These are phyloP conservation scores for Holotrichia oblita DNA, from an alignment of 1,140 invertebrate species.

Conservation along the genomic window DNA sequence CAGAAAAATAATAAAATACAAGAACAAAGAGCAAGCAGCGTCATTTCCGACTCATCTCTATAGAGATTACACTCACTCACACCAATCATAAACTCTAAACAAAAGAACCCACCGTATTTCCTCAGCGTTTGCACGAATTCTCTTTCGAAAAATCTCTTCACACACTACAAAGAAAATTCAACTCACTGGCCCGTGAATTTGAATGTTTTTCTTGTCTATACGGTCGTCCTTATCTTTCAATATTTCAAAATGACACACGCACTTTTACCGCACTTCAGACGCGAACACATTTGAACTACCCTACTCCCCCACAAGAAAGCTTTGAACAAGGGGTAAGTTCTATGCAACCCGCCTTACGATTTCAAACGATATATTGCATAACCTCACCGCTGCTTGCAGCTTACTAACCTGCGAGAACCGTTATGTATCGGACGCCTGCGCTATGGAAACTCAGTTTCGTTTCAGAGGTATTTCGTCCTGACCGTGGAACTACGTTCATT, in stretches of 20 bases:
- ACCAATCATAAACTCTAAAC: not conserved
- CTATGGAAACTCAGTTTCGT: not conserved
- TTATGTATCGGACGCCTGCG: not conserved
- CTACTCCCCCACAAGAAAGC: not conserved
- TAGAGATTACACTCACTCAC: too few relatives aligned
- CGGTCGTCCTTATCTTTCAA: not conserved
- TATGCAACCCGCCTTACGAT: conserved; percentile 1
- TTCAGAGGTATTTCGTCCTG: conserved; percentile 5
- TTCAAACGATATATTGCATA: not conserved
- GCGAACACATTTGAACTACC: not conserved
- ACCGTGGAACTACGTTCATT: not conserved
- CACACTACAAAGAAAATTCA: not conserved
- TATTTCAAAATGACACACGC: not conserved
- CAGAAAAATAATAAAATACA: too few relatives aligned
- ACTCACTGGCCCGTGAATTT: not conserved
- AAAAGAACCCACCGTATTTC: not conserved
- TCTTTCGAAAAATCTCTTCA: not conserved
- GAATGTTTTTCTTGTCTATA: not conserved
- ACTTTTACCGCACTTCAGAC: not conserved
- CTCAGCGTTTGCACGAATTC: not conserved
- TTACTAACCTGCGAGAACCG: conserved; percentile 5
- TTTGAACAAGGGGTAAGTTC: not conserved
- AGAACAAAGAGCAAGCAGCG: too few relatives aligned
- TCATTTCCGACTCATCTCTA: too few relatives aligned
- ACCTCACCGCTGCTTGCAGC: not conserved